Evolutionary conservation across 2,797 vertebrate species (phyloP).

Genomic region (Simalia tracyae): DNA sequence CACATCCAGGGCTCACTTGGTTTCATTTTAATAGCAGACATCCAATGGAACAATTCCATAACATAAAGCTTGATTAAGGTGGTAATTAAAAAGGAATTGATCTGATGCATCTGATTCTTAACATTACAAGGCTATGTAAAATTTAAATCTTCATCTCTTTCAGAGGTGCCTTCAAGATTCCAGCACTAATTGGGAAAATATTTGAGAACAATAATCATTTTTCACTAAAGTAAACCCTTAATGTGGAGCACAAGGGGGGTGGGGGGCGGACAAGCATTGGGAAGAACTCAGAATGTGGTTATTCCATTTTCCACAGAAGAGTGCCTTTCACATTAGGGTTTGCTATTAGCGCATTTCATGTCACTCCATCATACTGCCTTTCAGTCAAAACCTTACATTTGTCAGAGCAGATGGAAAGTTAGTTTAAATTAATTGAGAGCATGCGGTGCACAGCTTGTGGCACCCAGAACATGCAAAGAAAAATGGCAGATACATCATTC

Average conservation of each 20-base stretch:
- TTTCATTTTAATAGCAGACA: constrained; percentile 58
- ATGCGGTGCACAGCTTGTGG: constrained; percentile 71
- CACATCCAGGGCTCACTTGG: constrained; percentile 38
- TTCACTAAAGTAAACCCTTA: constrained; percentile 57
- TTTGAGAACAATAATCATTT: constrained; percentile 64
- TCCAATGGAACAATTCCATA: constrained; percentile 65
- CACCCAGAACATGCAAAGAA: constrained; percentile 57
- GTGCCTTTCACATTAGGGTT: constrained; percentile 62
- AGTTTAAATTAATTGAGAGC: constrained; percentile 77
- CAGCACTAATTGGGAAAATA: constrained; percentile 59
- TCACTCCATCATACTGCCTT: constrained; percentile 67
- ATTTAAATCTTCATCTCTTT: constrained; percentile 53
- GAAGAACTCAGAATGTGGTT: background rate
- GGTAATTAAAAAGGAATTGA: constrained; percentile 67
- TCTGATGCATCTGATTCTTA: constrained; percentile 50
- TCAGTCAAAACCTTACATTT: constrained; percentile 68
- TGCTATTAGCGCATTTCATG: constrained; percentile 60
- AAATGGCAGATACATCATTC: constrained; percentile 65
- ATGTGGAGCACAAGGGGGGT: constrained; percentile 22
- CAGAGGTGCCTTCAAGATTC: constrained; percentile 13
- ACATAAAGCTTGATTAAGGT: constrained; percentile 65
- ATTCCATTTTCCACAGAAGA: constrained; percentile 63
- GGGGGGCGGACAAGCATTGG: background rate
- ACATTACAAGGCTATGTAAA: constrained; percentile 42
- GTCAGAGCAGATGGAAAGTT: constrained; percentile 74